Conservation (phyloP, 2,113 vertebrate genomes). For the Lophius piscatorius region DNA sequence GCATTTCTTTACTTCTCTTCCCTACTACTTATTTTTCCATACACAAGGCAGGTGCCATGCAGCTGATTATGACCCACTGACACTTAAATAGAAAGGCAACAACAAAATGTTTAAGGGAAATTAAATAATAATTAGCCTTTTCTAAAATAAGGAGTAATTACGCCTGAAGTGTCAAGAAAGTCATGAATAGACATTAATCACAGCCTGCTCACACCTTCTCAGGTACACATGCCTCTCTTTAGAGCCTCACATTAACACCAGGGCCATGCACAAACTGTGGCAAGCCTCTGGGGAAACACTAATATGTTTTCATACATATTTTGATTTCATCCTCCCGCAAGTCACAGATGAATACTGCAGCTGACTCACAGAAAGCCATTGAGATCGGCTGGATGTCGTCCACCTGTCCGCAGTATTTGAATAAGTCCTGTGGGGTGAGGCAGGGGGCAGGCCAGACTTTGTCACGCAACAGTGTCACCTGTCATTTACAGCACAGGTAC, state of each 20-base stretch:
- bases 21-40: conserved; percentile 69
- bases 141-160: conserved; percentile 86
- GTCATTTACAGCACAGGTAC: too few relatives aligned
- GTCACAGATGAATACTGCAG: conserved; percentile 86
- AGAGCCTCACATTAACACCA: conserved; percentile 86
- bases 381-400: conserved; percentile 87
- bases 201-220: conserved; percentile 69
- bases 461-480: conserved; percentile 87
- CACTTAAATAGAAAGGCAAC: conserved; percentile 69
- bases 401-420: conserved; percentile 90
- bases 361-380: conserved; percentile 91
- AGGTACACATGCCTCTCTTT: conserved; percentile 68
- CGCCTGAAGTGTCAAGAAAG: conserved; percentile 87
- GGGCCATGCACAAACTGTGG: conserved; percentile 86
- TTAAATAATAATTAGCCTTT: conserved; percentile 92
- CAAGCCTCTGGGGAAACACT: conserved; percentile 82
- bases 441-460: conserved; percentile 73
- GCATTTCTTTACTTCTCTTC: conserved; percentile 23
- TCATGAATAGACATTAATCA: conserved; percentile 92
- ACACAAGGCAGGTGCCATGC: conserved; percentile 65
- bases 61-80: conserved; percentile 79
- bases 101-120: conserved; percentile 84
- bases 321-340: conserved; percentile 89
- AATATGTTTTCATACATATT: conserved; percentile 94
- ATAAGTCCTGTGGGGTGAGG: conserved; percentile 69